phyloP scores from a whole-genome alignment of 2,113 vertebrate species.

The Phoxinus phoxinus region DNA sequence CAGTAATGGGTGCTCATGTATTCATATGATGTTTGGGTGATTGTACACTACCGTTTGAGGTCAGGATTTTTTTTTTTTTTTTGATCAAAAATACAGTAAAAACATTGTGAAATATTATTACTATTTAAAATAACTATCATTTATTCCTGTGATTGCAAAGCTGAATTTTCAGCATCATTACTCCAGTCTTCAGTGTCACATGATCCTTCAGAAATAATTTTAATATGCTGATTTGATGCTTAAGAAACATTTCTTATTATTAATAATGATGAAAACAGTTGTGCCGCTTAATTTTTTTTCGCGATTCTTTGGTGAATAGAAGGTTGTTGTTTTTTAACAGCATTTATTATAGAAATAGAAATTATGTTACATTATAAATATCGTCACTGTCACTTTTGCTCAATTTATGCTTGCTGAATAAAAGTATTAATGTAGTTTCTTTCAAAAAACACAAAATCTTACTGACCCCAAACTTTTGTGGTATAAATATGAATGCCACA shows the following conservation, averaged over 20 bases:
- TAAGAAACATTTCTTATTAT: no score
- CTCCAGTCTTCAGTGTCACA: neutral
- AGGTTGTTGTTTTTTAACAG: neutral
- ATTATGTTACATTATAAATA: neutral
- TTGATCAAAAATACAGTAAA: neutral
- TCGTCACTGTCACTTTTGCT: neutral
- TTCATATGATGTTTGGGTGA: neutral
- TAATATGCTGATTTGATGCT: neutral
- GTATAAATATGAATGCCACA: neutral
- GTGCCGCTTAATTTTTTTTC: neutral
- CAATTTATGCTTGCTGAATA: neutral
- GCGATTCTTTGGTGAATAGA: neutral
- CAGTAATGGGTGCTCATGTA: slow-evolving; percentile 44
- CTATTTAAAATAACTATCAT: neutral
- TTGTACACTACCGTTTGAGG: neutral
- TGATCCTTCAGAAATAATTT: neutral
- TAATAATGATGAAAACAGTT: no score
- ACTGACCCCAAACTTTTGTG: neutral
- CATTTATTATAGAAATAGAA: neutral
- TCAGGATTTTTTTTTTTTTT: neutral
- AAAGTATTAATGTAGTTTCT: neutral
- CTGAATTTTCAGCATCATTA: neutral
- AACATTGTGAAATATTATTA: neutral
- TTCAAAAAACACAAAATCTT: neutral
- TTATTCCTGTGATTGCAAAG: neutral